These are phyloP conservation scores for Dolichomitus sp. DNA, from an alignment of 2,888 invertebrate species.

Conservation along the genomic window DNA sequence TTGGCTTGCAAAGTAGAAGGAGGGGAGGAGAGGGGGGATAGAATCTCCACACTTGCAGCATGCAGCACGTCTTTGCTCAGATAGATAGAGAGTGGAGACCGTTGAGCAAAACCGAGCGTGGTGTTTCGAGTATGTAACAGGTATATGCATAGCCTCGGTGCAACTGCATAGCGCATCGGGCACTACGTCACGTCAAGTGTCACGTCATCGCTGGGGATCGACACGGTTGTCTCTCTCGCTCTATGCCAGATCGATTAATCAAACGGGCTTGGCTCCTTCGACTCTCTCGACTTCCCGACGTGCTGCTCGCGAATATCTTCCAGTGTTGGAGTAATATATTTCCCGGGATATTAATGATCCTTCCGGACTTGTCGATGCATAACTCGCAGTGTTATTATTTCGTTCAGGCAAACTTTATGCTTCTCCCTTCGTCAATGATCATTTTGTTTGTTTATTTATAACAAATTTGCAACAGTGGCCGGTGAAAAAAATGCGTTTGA, in stretches of 20 bases:
- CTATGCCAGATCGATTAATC: conserved; percentile 56
- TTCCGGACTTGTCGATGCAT: conserved; percentile 25
- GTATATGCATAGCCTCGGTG: conserved; percentile 34
- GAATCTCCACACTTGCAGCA: not conserved
- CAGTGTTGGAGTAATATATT: conserved; percentile 62
- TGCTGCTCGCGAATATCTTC: conserved; percentile 59
- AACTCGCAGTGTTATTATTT: conserved; percentile 39
- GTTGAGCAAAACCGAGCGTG: conserved; percentile 26
- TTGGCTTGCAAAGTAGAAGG: conserved; percentile 1
- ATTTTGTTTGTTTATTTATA: not conserved
- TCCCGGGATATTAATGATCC: conserved; percentile 61
- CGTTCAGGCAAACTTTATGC: not conserved
- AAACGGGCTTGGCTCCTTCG: conserved; percentile 37
- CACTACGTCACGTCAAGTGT: conserved; percentile 64
- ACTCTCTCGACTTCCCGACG: conserved; percentile 29
- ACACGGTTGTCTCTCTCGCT: conserved; percentile 45
- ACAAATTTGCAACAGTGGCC: not conserved
- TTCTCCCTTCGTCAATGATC: not conserved
- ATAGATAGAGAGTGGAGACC: conserved; percentile 27
- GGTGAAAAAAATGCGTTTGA: too few relatives aligned
- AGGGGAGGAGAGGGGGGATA: not conserved
- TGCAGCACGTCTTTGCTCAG: conserved; percentile 11
- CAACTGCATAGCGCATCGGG: conserved; percentile 35
- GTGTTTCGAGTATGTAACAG: conserved; percentile 26
- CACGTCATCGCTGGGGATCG: conserved; percentile 64